Base-by-base conservation (phyloP, 2,888 invertebrate species). In the Synergus umbraculus region DNA sequence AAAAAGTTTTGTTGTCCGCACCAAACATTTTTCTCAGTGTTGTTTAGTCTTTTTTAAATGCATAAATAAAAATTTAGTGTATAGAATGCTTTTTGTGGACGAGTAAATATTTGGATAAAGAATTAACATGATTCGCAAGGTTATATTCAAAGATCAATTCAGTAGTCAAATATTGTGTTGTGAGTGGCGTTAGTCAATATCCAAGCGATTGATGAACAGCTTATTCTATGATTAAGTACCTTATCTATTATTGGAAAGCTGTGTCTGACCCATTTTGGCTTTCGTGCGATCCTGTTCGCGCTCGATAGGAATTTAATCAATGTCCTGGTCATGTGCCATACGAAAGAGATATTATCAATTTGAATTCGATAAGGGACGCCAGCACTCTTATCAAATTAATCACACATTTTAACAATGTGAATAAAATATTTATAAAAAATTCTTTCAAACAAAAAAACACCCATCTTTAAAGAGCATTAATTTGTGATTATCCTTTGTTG, bases 301-400 rank as follows among this genome's bases (percentile, higher is more conserved):
- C 78, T 79, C 76, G 80, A 84, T 82, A 81, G 83, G 78, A 81
- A 82, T 83, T 83, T 82, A 83, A 83, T 82, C 78, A 82, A 81
- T 77, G 82, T 76, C 54, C 76, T 64, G 67, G 67, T 60, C 60
- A 69, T 44, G 67, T 54, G 43, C 22, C 12, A 29, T 69, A 29
- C 15, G 29, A 69, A 49, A 69, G 37, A 49, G 69, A 49, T 49
- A 69, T 49, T 37, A 37, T 29, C 22, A 37, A 69, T 49, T 69
- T 49, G 15, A 49, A 37, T 49, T 49, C 15, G 69, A 49, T 29
- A 69, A 22, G 4, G 18, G 22, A 44, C 46, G 7, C 15, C 13
- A 22, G 22, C 22, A n/a, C 46, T 46, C 46, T 13, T 67, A 15
- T 8, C 15, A 15, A 29, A 44, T 18, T 37, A 46, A 13, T 13